Percentiles rank a stretch among this genome's conserved stretches.
phyloP scores from a whole-genome alignment of 1,140 invertebrate species.

The Lepidurus arcticus region DNA sequence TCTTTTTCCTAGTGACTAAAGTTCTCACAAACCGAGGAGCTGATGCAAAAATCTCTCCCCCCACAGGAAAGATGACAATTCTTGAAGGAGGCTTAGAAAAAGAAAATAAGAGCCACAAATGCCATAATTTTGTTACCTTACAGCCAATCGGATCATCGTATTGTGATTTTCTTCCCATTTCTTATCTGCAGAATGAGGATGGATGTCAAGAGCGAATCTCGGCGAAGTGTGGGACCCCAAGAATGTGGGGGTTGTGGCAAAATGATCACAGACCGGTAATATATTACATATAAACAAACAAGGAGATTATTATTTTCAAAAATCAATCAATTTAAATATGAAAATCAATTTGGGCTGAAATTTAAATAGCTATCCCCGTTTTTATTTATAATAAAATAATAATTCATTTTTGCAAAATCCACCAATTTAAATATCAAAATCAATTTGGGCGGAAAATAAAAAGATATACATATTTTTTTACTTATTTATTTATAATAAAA shows the following conservation, averaged over 20 bases:
- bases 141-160: background rate
- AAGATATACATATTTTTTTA: background rate
- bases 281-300: background rate
- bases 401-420: too few relatives aligned
- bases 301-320: background rate
- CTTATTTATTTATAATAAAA: background rate
- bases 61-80: too few relatives aligned
- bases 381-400: too few relatives aligned
- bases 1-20: background rate
- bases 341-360: too few relatives aligned
- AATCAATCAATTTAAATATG: too few relatives aligned
- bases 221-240: constrained; percentile 25
- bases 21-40: background rate
- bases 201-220: constrained; percentile 30
- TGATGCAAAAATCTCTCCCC: too few relatives aligned
- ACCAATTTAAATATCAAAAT: too few relatives aligned
- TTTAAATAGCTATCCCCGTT: too few relatives aligned
- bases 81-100: too few relatives aligned
- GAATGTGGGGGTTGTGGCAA: constrained; percentile 49
- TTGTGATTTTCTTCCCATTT: constrained; percentile 1
- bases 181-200: constrained; percentile 26
- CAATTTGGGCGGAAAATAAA: too few relatives aligned
- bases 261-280: constrained; percentile 45
- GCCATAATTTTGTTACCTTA: too few relatives aligned
- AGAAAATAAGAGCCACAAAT: too few relatives aligned